phyloP scores from a whole-genome alignment of 1,140 invertebrate genomes.

The Caenorhabditis elegans region DNA sequence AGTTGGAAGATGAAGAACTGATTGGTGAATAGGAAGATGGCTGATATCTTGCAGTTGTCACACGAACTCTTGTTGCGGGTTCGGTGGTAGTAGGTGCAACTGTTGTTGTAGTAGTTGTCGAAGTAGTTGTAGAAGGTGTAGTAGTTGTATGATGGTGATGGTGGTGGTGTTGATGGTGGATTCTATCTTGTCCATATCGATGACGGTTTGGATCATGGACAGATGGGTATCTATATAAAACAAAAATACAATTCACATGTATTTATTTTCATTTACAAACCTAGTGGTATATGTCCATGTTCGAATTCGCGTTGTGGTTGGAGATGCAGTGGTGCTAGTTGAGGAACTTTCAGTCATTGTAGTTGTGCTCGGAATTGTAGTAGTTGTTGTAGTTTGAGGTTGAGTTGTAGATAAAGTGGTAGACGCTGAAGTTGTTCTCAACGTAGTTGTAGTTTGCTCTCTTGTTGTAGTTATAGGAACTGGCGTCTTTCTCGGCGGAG shows the following conservation, averaged over 20 bases:
- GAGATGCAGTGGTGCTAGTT: neutral
- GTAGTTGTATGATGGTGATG: neutral
- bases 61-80: neutral
- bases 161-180: neutral
- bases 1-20: neutral
- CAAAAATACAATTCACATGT: neutral
- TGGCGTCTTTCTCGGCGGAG: neutral
- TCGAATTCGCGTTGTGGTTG: neutral
- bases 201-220: neutral
- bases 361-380: neutral
- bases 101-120: neutral
- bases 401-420: neutral
- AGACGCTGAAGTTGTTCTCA: neutral
- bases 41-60: neutral
- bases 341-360: neutral
- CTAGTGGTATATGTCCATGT: slow-evolving; percentile 10
- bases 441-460: neutral
- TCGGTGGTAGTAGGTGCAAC: neutral
- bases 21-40: neutral
- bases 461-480: neutral
- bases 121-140: neutral
- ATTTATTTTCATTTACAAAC: neutral
- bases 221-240: neutral
- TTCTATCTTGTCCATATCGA: neutral
- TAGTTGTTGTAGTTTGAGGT: neutral